phyloP scores from a whole-genome alignment of 1,140 invertebrate genomes.

The Drosophila obscura region DNA sequence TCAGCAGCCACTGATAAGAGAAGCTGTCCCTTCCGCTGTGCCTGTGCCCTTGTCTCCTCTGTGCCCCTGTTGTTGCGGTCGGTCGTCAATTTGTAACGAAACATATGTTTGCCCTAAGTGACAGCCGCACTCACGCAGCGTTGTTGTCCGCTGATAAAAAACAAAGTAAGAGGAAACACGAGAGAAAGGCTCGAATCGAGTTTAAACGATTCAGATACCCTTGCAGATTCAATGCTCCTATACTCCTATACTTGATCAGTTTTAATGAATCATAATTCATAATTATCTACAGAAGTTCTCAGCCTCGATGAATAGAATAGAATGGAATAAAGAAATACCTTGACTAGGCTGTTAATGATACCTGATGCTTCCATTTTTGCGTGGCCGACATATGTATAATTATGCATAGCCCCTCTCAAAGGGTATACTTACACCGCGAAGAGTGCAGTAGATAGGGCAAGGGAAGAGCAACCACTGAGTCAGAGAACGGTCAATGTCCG shows the following conservation, averaged over 20 bases:
- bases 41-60: neutral
- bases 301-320: too few relatives aligned
- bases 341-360: too few relatives aligned
- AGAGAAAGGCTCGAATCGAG: neutral
- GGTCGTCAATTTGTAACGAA: slow-evolving; percentile 78
- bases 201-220: too few relatives aligned
- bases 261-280: too few relatives aligned
- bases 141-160: slow-evolving; percentile 59
- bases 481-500: slow-evolving; percentile 66
- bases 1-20: slow-evolving; percentile 67
- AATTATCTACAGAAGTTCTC: too few relatives aligned
- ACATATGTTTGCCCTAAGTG: slow-evolving; percentile 79
- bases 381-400: too few relatives aligned
- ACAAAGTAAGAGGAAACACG: neutral
- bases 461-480: slow-evolving; percentile 23
- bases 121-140: slow-evolving; percentile 71
- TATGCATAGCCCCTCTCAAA: too few relatives aligned
- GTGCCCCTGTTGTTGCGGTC: slow-evolving; percentile 50
- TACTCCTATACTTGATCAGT: too few relatives aligned
- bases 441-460: neutral
- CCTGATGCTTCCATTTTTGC: too few relatives aligned
- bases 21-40: neutral
- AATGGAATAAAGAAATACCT: too few relatives aligned
- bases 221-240: too few relatives aligned
- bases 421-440: neutral